phyloP scores from a whole-genome alignment of 2,113 vertebrate species.

The Gymnogyps californianus region DNA sequence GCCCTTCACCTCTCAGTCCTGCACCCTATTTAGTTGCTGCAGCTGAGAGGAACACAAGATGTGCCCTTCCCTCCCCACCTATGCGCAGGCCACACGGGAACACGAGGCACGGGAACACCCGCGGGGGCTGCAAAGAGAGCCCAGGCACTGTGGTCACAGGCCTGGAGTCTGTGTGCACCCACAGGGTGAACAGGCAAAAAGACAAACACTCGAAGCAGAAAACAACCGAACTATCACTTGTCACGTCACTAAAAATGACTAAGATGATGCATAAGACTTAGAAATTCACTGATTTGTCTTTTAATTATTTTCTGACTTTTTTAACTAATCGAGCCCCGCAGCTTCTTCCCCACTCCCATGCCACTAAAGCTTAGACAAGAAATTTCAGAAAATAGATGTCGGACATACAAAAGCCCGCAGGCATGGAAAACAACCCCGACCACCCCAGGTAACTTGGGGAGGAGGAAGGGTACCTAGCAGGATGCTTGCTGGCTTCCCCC shows the following conservation, averaged over 20 bases:
- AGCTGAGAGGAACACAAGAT: neutral
- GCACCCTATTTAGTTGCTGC: neutral
- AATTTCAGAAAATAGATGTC: neutral
- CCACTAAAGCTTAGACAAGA: neutral
- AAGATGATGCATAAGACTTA: neutral
- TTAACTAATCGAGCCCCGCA: neutral
- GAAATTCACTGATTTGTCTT: neutral
- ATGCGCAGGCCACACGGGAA: neutral
- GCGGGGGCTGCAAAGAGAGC: neutral
- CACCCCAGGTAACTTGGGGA: neutral
- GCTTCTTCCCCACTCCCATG: neutral
- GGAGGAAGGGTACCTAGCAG: neutral
- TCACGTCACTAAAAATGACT: neutral
- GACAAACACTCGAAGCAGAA: neutral
- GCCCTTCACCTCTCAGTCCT: neutral
- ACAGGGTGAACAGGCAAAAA: neutral
- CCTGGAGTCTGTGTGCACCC: neutral
- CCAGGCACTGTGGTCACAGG: neutral
- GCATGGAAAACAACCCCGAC: neutral
- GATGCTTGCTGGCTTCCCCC: neutral
- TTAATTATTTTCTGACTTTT: neutral
- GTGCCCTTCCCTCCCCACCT: neutral
- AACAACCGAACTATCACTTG: neutral
- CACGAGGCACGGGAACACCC: fast-evolving
- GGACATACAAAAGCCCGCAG: neutral